These are phyloP conservation scores for Craniophora ligustri DNA, from an alignment of 2,888 invertebrate species.

Conservation along the genomic window DNA sequence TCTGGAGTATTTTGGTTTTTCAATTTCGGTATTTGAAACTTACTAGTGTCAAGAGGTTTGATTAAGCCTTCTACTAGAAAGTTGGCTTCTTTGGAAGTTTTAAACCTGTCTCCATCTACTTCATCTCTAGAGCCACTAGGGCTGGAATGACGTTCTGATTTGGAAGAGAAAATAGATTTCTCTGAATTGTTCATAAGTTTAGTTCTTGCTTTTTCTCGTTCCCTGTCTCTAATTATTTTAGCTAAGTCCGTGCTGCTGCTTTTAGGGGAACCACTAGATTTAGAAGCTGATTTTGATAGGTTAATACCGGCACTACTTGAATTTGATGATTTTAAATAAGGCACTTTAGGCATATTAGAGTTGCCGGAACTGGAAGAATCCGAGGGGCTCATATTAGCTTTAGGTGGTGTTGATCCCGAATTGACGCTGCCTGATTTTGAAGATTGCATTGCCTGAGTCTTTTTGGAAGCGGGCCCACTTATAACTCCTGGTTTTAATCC, in stretches of 20 bases:
- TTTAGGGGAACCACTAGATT: constrained; percentile 90
- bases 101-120: constrained; percentile 90
- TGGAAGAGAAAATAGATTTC: constrained; percentile 90
- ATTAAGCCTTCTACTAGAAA: constrained; percentile 92
- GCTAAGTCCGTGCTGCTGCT: constrained; percentile 88
- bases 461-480: constrained; percentile 95
- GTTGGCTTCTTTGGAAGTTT: constrained; percentile 90
- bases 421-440: constrained; percentile 78
- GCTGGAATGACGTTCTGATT: constrained; percentile 90
- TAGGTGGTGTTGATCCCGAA: constrained; percentile 81
- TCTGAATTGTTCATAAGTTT: constrained; percentile 89
- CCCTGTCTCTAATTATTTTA: constrained; percentile 89
- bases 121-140: constrained; percentile 91
- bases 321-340: constrained; percentile 84
- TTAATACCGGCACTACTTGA: constrained; percentile 80
- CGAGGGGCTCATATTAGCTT: constrained; percentile 78
- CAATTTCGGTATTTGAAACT: constrained; percentile 96
- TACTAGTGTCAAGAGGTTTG: constrained; percentile 93
- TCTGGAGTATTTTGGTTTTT: constrained; percentile 85
- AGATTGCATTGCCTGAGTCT: constrained; percentile 90
- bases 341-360: constrained; percentile 78
- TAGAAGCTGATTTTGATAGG: constrained; percentile 82
- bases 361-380: constrained; percentile 71
- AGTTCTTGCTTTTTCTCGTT: constrained; percentile 88
- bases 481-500: constrained; percentile 95